Evolutionary conservation across 2,888 invertebrate genomes (phyloP), one percentile per base, ranked within the genome.

Genomic region (Nesidiocoris tenuis): DNA sequence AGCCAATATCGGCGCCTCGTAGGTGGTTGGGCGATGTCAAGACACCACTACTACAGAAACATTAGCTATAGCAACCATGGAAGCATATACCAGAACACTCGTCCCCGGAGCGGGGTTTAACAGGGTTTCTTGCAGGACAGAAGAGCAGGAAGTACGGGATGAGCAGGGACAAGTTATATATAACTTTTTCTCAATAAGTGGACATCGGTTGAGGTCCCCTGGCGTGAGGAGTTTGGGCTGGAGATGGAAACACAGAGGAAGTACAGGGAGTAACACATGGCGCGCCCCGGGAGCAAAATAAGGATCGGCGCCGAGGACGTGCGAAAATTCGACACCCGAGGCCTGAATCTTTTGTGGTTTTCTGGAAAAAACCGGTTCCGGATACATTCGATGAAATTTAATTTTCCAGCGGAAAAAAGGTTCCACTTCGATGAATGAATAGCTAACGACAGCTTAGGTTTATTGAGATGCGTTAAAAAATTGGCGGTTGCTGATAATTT

Each of bases 101-200:
- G 39, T 12, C 39, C 12, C 3, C 3, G 39, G 39, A 39, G 3
- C 3, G 39, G 5, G 12, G 12, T 39, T n/a, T n/a, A n/a, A n/a
- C n/a, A n/a, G n/a, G 39, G 12, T 39, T 39, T 39, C 39, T 7
- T 7, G 39, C 39, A 3, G 12, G 39, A 7, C 5, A 39, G 39
- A 39, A 39, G 39, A 39, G 39, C 39, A 39, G 3, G 39, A n/a
- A n/a, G n/a, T n/a, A n/a, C n/a, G 39, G 39, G 39, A 7, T 39
- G 39, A 39, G 39, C 39, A 39, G 39, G 39, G 39, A 67, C 67
- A 67, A 67, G 67, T 67, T 67, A 67, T 67, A 67, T 67, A 67
- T 67, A 67, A 67, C 67, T 67, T 67, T 65, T 67, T 56, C 67
- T 67, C 67, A 67, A 67, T 67, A 67, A 67, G 67, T 67, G 67